Base-by-base conservation (phyloP, 2,113 vertebrate species). In the Ceratotherium simum region DNA sequence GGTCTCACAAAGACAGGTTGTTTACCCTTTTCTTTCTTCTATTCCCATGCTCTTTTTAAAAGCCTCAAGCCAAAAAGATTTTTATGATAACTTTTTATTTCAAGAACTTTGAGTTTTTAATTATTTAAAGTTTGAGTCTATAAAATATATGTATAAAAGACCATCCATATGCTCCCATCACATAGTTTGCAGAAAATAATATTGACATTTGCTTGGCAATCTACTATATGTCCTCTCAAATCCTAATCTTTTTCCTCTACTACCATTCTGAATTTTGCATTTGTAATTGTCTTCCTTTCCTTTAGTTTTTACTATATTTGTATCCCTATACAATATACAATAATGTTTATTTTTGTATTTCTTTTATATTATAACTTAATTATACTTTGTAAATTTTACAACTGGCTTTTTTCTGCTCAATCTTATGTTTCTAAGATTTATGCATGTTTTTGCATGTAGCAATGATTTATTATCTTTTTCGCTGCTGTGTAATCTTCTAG, bases 341-440 rank as follows among this genome's bases (percentile, higher is more conserved):
- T 89, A 21, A 36, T 91, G 2, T 72, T 95, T 58, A 76, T 48
- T 70, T 91, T 67, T 87, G 31, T 2, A 65, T 21, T 20, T n/a
- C 33, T 78, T 80, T 87, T 79, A 67, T 86, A 14, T 85, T 82
- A 72, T 95, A 20, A 62, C 18, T 64, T 91, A 89, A 58, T 76
- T 2, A 81, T 36, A 54, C 33, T 75, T 72, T 85, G 42, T 60
- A 58, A 60, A 86, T 64, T 67, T 79, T 92, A 42, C 3, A 23
- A 51, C 14, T 67, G 16, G 16, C 12, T 46, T 78, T 69, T 95
- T 93, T 20, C 33, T 78, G 12, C 20, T 96, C 14, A 39, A 72
- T 3, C 23, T 87, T 83, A 48, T 56, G 27, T 36, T 79, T 83
- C 42, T 60, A 89, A 85, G 46, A 84, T 80, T 69, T 89, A 27